Evolutionary conservation across 2,888 invertebrate genomes (phyloP), one percentile per base, ranked within the genome.

Genomic region (Euzophera pinguis): DNA sequence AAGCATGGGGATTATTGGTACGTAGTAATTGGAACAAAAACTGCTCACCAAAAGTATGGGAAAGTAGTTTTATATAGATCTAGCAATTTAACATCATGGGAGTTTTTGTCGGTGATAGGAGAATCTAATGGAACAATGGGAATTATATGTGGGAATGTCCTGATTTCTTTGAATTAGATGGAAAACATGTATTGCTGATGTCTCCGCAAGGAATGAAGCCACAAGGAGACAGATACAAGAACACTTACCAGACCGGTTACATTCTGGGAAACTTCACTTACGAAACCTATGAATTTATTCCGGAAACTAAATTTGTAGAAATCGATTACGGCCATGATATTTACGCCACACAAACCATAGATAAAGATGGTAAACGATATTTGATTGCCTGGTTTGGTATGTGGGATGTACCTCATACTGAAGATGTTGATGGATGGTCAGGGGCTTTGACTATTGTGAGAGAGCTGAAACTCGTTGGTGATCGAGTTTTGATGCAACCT

Each of bases 131-230:
- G 80, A 10, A 73, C 75, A 12, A 58, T 81, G 61, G 85, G 85
- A 0, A n/a, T n/a, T 89, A 84, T 51, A 90, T 91, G 88, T 91
- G 90, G 88, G 91, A 91, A 60, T 91, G 91, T 57, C 91, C 91
- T 0, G 91, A 91, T 57, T 85, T 91, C 53, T 91, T 91, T 29
- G 82, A 90, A 57, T 62, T 91, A 3, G 72, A 81, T 32, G 86
- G 86, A 13, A 91, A 80, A 54, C 77, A 78, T 51, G 65, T 91
- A 0, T 61, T 91, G 5, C 66, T 91, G 1, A 75, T 90, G 69
- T 91, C 89, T 1, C 86, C 90, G 0, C 89, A 90, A 67, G 89
- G 90, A 4, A 61, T 90, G 45, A 62, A 69, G 22, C 72, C 81
- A 0, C 60, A 77, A 60, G 90, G 87, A 1, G 86, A 90, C 52